Percentiles rank a stretch among this genome's conserved stretches.
Evolutionary conservation across 2,797 vertebrate species (phyloP).

Genomic region (Sciurus vulgaris): DNA sequence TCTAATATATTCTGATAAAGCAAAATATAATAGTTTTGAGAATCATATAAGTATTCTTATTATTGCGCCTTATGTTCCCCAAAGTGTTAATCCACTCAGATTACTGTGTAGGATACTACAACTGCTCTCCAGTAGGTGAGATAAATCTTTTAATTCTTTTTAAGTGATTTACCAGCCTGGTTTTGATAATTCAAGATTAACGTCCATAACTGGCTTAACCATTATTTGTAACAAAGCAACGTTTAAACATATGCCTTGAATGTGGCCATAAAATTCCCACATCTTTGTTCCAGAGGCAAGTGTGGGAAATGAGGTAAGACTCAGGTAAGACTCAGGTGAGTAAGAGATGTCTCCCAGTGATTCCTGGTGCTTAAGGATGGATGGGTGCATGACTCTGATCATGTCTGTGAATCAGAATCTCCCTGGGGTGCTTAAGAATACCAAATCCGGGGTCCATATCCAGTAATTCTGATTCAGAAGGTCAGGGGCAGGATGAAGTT

Average conservation of each 20-base stretch:
- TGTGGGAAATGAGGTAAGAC: not conserved
- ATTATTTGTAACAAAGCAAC: not conserved
- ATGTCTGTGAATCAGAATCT: not conserved
- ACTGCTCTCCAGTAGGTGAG: not conserved
- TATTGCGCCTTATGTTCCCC: not conserved
- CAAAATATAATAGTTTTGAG: not conserved
- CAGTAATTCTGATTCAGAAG: not conserved
- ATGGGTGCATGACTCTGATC: not conserved
- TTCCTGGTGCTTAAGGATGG: not conserved
- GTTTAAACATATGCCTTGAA: not conserved
- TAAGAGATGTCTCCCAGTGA: not conserved
- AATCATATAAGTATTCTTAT: not conserved
- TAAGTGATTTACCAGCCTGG: not conserved
- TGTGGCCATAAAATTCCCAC: not conserved
- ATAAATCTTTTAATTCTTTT: slow-evolving; percentile 43
- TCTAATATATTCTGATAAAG: not conserved
- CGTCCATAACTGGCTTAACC: not conserved
- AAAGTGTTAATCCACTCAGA: slow-evolving; percentile 23
- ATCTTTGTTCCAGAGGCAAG: not conserved
- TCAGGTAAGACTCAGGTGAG: not conserved
- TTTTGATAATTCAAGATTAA: not conserved
- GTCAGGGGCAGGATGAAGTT: not conserved
- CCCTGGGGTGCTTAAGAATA: not conserved
- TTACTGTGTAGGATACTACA: not conserved
- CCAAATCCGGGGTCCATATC: not conserved